phyloP scores from a whole-genome alignment of 2,113 vertebrate species.

The Mus musculus region GRCm39 chr4:97704001-97704500 shows the following conservation, averaged over 20 bases:
- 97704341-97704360: conserved; percentile 84
- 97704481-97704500: conserved; percentile 69
- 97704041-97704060: conserved; percentile 15
- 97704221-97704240: conserved; percentile 80
- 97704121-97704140: conserved; percentile 77
- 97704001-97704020: not conserved
- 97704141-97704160: conserved; percentile 80
- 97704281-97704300: conserved; percentile 75
- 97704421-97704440: conserved; percentile 82
- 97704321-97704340: conserved; percentile 82
- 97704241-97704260: conserved; percentile 82
- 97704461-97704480: conserved; percentile 31
- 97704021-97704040: conserved; percentile 16
- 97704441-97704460: conserved; percentile 79
- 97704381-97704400: conserved; percentile 83
- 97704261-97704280: conserved; percentile 81
- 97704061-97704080: conserved; percentile 67
- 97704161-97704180: conserved; percentile 79
- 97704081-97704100: conserved; percentile 75
- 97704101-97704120: conserved; percentile 77
- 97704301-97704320: conserved; percentile 83
- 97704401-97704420: conserved; percentile 85
- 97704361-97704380: conserved; percentile 82
- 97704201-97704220: conserved; percentile 81
- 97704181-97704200: conserved; percentile 70